Base-by-base conservation (phyloP, 2,797 vertebrate species). In the Huso huso region DNA sequence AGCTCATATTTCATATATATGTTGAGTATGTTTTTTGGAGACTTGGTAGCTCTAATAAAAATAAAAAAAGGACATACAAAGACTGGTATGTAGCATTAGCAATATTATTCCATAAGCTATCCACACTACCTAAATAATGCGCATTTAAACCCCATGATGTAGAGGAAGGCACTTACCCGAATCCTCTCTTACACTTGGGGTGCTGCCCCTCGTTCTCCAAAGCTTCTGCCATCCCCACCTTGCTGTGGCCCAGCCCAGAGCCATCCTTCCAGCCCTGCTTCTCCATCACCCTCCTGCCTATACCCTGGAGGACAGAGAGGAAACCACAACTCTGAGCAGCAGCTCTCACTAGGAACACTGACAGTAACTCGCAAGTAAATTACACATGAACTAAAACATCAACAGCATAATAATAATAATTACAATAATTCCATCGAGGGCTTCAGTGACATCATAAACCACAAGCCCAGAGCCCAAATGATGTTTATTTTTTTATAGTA, bases 251-350 rank as follows among this genome's bases (percentile, higher is more conserved):
- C 55, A 99, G 84, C 0, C 96, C 95, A 49, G 89, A 86, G 8
- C 97, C 97, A 1, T 98, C 95, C 0, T 72, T 93, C 97, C 97
- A 99, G 65, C 97, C 97, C 63, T 98, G 96, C 69, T 81, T 91
- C 82, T 98, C 93, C 93, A 99, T 93, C 66, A 98, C 78, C 74
- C 91, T 94, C 70, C 96, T 88, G 1, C 96, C 97, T 72, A 98
- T 82, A 12, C 96, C 95, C 96, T 98, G 74, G 5, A 64, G 10
- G 51, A 58, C 52, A 53, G 52, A 12, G 12, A 12, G 9, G 49
- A 23, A 68, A 48, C 18, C 6, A 67, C 3, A 13, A 7, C 50
- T 6, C 6, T 49, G 0, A 8, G 7, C 13, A 18, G 18, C 2
- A 48, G 23, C 15, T 48, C 13, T 13, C 18, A 10, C 18, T 6